Evolutionary conservation across 2,888 invertebrate genomes (phyloP), one percentile per base, ranked within the genome.

Genomic region (Dryadula phaetusa): DNA sequence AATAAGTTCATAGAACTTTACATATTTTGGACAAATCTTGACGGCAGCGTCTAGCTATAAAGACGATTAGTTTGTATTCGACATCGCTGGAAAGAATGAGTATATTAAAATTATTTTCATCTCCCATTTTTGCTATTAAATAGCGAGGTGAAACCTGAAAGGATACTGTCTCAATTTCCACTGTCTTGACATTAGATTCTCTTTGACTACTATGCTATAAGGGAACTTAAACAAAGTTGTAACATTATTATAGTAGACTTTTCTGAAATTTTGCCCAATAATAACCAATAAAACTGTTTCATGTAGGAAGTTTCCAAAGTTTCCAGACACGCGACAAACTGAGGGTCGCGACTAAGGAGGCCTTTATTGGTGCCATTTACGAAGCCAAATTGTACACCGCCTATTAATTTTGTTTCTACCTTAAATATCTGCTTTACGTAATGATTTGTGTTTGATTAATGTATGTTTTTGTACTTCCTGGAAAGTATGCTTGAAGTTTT

Each of bases 341-440:
- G 22, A 40, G 56, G 56, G 37, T 56, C 40, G 56, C 56, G n/a
- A 40, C 37, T 54, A 54, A 56, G 56, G 40, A 56, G 56, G 56
- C 56, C n/a, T 56, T 56, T 56, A 56, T 56, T 56, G 56, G 22
- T 40, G 56, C n/a, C 40, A 40, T 56, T 56, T 56, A 56, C 22
- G 16, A 16, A 40, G 56, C 20, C 56, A 25, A 56, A 56, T 52
- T 56, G 40, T 40, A 56, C 16, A 56, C 20, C 40, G 12, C 40
- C 56, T 56, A 40, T 56, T 56, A 56, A 56, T 56, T 40, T 56
- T 20, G 40, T 56, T 56, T 56, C n/a, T 56, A 40, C 37, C 37
- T 54, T 54, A 8, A 56, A 56, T 56, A 56, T 10, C 10, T 22
- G 10, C n/a, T 25, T 40, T 56, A 40, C n/a, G 3, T 52, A 28